A percentile compares a stretch with the other conserved stretches of the same genome.
Conservation (phyloP, 2,113 vertebrate species). For the Phaethon lepturus region DNA sequence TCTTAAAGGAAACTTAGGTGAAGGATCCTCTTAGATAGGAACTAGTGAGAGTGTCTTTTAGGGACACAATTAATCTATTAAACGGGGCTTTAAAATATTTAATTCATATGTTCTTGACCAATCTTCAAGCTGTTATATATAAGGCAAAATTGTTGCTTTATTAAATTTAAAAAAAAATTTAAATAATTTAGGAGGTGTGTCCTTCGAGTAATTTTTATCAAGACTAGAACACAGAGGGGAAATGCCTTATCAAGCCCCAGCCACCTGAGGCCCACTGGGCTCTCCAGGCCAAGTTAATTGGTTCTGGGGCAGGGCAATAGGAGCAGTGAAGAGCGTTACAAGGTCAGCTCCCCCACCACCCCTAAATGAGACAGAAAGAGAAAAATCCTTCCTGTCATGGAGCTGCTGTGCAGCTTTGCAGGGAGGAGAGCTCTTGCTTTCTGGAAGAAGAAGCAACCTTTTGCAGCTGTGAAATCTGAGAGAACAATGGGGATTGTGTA, state of each 20-base stretch:
- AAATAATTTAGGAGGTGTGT: not conserved
- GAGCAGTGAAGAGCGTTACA: not conserved
- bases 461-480: constrained; percentile 67
- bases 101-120: not conserved
- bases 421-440: not conserved
- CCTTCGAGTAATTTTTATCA: not conserved
- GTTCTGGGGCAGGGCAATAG: not conserved
- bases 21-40: not conserved
- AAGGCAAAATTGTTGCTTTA: not conserved
- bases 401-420: not conserved
- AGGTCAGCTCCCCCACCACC: not conserved
- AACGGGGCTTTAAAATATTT: not conserved
- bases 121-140: not conserved
- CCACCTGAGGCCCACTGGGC: not conserved
- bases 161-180: not conserved
- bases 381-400: not conserved
- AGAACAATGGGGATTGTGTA: constrained; percentile 44
- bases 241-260: not conserved
- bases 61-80: not conserved
- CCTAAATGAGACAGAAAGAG: not conserved
- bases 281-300: not conserved
- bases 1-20: not conserved
- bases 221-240: not conserved
- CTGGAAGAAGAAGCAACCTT: constrained; percentile 40
- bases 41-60: not conserved